Conservation (phyloP, 2,888 invertebrate species). For the Limnephilus rhombicus region DNA sequence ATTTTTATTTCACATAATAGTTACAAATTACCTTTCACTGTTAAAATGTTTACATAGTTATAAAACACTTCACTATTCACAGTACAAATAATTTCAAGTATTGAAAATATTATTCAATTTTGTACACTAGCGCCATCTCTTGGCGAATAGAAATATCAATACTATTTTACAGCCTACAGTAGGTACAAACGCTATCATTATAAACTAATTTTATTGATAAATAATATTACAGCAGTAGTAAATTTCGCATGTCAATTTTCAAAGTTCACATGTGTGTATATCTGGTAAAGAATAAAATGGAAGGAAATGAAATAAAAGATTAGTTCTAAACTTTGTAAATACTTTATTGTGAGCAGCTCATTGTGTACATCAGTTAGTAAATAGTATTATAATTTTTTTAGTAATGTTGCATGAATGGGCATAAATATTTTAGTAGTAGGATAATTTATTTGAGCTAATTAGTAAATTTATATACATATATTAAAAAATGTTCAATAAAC, state of each 20-base stretch:
- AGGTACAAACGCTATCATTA: background rate
- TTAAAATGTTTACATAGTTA: background rate
- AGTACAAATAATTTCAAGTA: background rate
- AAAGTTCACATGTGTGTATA: background rate
- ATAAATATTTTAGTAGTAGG: background rate
- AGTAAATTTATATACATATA: no score
- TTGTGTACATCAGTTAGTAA: background rate
- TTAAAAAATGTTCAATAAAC: background rate
- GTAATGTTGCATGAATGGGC: background rate
- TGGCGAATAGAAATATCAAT: background rate
- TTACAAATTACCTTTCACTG: background rate
- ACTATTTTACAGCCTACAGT: background rate
- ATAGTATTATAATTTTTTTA: background rate
- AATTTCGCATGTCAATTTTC: background rate
- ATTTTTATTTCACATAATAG: background rate
- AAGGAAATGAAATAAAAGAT: background rate
- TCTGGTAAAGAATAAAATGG: background rate
- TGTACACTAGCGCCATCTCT: background rate
- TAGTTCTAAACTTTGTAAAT: background rate
- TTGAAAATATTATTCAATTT: background rate
- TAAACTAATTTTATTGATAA: background rate
- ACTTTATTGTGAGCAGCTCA: background rate
- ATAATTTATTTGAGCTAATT: no score
- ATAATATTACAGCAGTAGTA: background rate
- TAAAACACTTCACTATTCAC: background rate